A percentile compares a stretch with the other conserved stretches of the same genome.
Evolutionary conservation across 2,797 vertebrate genomes (phyloP).

Genomic region (Manis javanica): DNA sequence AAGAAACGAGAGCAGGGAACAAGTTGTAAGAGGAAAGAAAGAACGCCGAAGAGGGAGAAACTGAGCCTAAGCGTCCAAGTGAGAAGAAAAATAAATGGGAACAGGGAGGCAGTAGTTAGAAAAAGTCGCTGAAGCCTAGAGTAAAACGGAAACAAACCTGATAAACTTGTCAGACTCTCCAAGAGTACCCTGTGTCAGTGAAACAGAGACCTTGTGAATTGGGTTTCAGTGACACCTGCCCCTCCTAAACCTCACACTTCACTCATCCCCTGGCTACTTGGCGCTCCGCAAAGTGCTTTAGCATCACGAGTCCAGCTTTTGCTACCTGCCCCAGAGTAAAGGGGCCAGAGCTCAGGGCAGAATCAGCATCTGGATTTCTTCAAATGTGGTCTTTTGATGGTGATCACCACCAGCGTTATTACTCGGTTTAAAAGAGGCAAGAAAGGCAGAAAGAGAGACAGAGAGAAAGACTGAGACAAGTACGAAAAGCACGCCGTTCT

Average conservation of each 20-base stretch:
- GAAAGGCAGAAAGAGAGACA: slow-evolving; percentile 3
- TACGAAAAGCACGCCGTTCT: slow-evolving; percentile 60
- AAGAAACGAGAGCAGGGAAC: not conserved
- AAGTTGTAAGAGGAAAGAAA: not conserved
- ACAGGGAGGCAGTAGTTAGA: slow-evolving; percentile 36
- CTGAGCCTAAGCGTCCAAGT: not conserved
- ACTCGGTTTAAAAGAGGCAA: not conserved
- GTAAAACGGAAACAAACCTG: slow-evolving; percentile 60
- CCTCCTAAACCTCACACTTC: slow-evolving; percentile 47
- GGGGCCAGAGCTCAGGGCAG: not conserved
- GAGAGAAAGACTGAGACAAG: slow-evolving; percentile 60
- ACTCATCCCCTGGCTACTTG: slow-evolving; percentile 20
- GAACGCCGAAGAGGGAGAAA: slow-evolving; percentile 21
- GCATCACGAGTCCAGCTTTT: not conserved
- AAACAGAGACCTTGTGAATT: slow-evolving; percentile 47
- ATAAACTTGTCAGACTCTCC: slow-evolving; percentile 68
- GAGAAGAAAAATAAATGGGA: slow-evolving; percentile 61
- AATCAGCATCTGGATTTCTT: not conserved
- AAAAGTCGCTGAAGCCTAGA: slow-evolving; percentile 58
- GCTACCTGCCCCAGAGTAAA: not conserved
- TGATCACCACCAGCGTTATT: not conserved
- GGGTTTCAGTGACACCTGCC: slow-evolving; percentile 66
- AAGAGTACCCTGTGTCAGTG: slow-evolving; percentile 32
- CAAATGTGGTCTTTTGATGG: not conserved
- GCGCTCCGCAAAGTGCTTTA: slow-evolving; percentile 59